Evolutionary conservation across 1,140 invertebrate genomes (phyloP).

Genomic region (Littorina saxatilis): DNA sequence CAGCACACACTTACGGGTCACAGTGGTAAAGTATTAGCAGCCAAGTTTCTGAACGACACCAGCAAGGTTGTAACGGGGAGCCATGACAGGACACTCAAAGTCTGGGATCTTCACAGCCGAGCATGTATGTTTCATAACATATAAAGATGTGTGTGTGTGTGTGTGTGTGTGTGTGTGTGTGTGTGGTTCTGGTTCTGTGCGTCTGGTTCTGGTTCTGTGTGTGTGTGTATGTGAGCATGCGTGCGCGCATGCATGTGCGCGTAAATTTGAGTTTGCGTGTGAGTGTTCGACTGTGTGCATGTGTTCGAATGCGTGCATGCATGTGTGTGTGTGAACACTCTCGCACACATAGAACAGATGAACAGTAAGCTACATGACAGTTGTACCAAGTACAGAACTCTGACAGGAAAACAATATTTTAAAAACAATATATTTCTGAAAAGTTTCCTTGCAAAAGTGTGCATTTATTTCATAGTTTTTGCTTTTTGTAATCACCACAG

Average conservation of each 20-base stretch:
- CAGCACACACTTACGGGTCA: slow-evolving; percentile 98
- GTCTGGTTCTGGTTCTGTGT: too few relatives aligned
- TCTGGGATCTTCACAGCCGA: slow-evolving; percentile 95
- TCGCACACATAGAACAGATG: too few relatives aligned
- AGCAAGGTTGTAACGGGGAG: slow-evolving; percentile 85
- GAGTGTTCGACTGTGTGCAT: not conserved
- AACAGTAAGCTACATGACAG: too few relatives aligned
- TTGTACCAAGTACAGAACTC: too few relatives aligned
- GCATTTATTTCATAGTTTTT: too few relatives aligned
- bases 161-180: too few relatives aligned
- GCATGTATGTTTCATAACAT: slow-evolving; percentile 88
- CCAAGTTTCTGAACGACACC: slow-evolving; percentile 71
- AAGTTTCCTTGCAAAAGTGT: too few relatives aligned
- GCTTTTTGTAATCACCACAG: slow-evolving; percentile 79
- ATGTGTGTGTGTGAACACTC: too few relatives aligned
- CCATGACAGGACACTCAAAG: slow-evolving; percentile 96
- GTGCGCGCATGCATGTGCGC: not conserved
- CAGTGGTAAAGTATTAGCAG: slow-evolving; percentile 87
- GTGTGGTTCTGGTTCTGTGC: too few relatives aligned
- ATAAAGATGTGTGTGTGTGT: not conserved
- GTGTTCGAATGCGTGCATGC: not conserved
- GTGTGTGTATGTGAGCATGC: not conserved
- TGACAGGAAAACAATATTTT: too few relatives aligned
- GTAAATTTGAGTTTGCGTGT: not conserved
- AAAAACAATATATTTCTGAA: too few relatives aligned